Conservation (phyloP, 2,113 vertebrate species). For the Triplophysa dalaica region DNA sequence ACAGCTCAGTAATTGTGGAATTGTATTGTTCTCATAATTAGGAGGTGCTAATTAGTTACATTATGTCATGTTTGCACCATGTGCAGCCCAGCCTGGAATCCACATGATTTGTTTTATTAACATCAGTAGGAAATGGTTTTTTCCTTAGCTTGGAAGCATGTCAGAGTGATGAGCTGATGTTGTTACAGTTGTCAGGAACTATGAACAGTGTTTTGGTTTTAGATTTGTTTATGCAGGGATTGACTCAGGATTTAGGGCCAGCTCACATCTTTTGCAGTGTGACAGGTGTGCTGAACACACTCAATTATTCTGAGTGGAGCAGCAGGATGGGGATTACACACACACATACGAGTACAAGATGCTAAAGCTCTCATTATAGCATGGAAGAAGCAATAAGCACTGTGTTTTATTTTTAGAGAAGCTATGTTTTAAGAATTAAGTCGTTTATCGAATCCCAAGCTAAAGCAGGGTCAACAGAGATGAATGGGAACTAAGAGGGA, state of each 20-base stretch:
- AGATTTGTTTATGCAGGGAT: constrained; percentile 17
- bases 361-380: neutral
- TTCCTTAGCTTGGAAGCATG: neutral
- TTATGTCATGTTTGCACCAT: constrained; percentile 9
- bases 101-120: constrained; percentile 14
- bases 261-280: neutral
- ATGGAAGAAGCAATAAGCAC: neutral
- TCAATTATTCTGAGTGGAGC: neutral
- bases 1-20: constrained; percentile 19
- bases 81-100: neutral
- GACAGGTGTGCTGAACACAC: constrained; percentile 2
- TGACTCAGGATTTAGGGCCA: neutral
- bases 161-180: neutral
- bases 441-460: no score
- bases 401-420: constrained; percentile 1
- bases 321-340: neutral
- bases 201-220: constrained; percentile 6
- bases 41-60: constrained; percentile 26
- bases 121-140: constrained; percentile 16
- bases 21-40: constrained; percentile 25
- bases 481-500: neutral
- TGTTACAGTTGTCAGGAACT: constrained; percentile 18
- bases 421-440: neutral
- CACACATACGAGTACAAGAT: neutral
- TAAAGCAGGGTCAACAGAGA: neutral